A percentile compares a stretch with the other conserved stretches of the same genome.
These are phyloP conservation scores for Amphiduros pacificus DNA, from an alignment of 2,888 invertebrate species.

Conservation along the genomic window DNA sequence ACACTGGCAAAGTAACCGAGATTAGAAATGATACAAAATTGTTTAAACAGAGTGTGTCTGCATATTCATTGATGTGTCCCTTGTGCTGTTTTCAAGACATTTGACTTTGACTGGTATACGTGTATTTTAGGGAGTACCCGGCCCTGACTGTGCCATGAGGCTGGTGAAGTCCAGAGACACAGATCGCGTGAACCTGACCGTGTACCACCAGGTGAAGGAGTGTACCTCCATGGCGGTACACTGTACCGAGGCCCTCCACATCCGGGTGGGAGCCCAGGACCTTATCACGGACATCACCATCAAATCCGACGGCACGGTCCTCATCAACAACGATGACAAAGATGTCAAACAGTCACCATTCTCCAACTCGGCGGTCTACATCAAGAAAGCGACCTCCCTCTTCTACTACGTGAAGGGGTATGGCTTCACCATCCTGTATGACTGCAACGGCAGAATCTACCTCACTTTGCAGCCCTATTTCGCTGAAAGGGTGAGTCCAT, in stretches of 20 bases:
- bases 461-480: slow-evolving; percentile 34
- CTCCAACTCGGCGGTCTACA: slow-evolving; percentile 25
- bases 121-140: no score
- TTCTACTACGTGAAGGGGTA: slow-evolving; percentile 34
- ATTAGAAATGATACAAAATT: no score
- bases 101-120: no score
- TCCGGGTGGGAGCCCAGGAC: no score
- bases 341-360: slow-evolving; percentile 15
- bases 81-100: no score
- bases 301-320: slow-evolving; percentile 6
- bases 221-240: slow-evolving; percentile 22
- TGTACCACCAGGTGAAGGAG: slow-evolving; percentile 24
- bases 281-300: slow-evolving; percentile 9
- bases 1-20: no score
- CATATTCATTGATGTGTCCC: no score
- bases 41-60: no score
- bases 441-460: slow-evolving; percentile 32
- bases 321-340: no score
- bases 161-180: slow-evolving; percentile 6
- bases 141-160: no score
- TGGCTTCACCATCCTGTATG: slow-evolving; percentile 37
- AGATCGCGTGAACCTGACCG: slow-evolving; percentile 23
- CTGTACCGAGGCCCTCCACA: slow-evolving; percentile 23
- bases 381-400: slow-evolving; percentile 34
- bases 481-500: no score